These are phyloP conservation scores for Rhinoderma darwinii DNA, from an alignment of 2,113 vertebrate species.

Conservation along the genomic window DNA sequence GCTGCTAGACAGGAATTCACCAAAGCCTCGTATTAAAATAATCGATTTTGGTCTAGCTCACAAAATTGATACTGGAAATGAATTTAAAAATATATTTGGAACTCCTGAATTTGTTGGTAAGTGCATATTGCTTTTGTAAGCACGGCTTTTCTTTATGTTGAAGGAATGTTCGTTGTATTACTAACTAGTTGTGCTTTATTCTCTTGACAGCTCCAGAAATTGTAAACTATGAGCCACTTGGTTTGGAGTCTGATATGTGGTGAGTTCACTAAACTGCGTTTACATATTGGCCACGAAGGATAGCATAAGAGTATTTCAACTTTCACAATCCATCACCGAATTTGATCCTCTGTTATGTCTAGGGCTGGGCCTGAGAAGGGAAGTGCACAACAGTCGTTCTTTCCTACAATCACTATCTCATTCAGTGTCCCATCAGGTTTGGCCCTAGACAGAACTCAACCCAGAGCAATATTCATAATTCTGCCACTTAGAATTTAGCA, in stretches of 20 bases:
- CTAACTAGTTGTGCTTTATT: background rate
- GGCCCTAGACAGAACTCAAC: too few relatives aligned
- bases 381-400: too few relatives aligned
- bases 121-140: constrained; percentile 64
- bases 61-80: constrained; percentile 97
- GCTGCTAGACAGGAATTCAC: constrained; percentile 89
- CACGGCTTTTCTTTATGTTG: too few relatives aligned
- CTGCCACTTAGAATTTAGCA: too few relatives aligned
- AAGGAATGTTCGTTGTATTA: too few relatives aligned
- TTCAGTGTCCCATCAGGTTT: too few relatives aligned
- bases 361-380: too few relatives aligned
- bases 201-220: constrained; percentile 92
- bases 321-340: background rate
- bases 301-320: background rate
- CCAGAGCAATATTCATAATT: too few relatives aligned
- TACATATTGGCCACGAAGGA: background rate
- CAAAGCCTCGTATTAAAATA: constrained; percentile 96
- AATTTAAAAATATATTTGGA: constrained; percentile 99
- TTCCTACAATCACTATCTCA: too few relatives aligned
- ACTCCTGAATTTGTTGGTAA: constrained; percentile 97
- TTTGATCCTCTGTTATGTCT: too few relatives aligned
- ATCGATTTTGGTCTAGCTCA: constrained; percentile 98
- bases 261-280: constrained; percentile 70
- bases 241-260: constrained; percentile 99
- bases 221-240: constrained; percentile 96